Percentiles rank a stretch among this genome's conserved stretches.
These are phyloP conservation scores for Chaunax sp. DNA, from an alignment of 2,797 vertebrate genomes.

Conservation along the genomic window DNA sequence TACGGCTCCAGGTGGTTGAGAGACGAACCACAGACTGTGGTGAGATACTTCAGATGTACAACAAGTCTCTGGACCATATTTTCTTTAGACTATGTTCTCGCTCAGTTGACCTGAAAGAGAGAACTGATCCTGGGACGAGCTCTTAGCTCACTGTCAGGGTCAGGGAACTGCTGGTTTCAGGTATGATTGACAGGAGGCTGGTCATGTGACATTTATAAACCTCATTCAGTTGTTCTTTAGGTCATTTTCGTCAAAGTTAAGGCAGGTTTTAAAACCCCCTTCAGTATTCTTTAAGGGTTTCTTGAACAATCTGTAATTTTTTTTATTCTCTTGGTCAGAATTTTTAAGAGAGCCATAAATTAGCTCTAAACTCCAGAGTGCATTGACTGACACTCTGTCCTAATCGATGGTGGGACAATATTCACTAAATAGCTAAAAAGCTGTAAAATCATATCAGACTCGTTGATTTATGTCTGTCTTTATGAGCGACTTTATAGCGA, in stretches of 20 bases:
- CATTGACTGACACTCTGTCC: not conserved
- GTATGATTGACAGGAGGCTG: not conserved
- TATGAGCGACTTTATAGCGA: constrained; percentile 33
- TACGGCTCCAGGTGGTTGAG: too few species aligned
- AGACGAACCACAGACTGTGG: too few species aligned
- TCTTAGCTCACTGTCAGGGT: too few species aligned
- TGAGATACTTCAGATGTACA: too few species aligned
- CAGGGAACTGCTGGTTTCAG: not conserved
- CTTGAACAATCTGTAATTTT: constrained; percentile 28
- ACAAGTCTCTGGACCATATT: too few species aligned
- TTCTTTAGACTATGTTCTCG: too few species aligned
- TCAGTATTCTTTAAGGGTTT: constrained; percentile 54
- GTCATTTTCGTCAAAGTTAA: constrained; percentile 19
- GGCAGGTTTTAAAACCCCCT: constrained; percentile 34
- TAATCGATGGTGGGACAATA: constrained; percentile 42
- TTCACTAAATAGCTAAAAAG: constrained; percentile 51
- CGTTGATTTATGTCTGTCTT: constrained; percentile 50
- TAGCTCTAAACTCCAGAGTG: not conserved
- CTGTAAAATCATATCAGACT: constrained; percentile 36
- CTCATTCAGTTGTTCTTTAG: constrained; percentile 9
- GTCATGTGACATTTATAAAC: not conserved
- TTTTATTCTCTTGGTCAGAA: constrained; percentile 35
- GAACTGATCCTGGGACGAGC: not conserved
- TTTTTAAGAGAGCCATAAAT: constrained; percentile 61
- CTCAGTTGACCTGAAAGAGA: not conserved